A percentile compares a stretch with the other conserved stretches of the same genome.
These are phyloP conservation scores for Carcharodon carcharias DNA, from an alignment of 2,797 vertebrate genomes.

Conservation along the genomic window DNA sequence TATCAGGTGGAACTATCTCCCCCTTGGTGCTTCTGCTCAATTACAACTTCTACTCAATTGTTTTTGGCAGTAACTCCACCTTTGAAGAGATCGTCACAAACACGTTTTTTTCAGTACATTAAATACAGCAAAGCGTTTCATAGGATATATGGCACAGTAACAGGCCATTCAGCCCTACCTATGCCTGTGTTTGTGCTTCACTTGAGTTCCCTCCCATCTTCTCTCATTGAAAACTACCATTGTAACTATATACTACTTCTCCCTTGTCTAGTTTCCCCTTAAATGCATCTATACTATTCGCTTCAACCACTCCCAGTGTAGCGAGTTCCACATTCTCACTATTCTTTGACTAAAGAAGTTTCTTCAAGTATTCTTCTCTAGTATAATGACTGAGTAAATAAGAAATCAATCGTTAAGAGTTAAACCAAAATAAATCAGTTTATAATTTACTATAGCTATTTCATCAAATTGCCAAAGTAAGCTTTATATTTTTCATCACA, in stretches of 20 bases:
- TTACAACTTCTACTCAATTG: background rate
- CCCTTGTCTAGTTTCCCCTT: no score
- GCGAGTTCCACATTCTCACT: no score
- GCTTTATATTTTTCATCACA: background rate
- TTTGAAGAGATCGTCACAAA: background rate
- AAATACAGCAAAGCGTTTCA: background rate
- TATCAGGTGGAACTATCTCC: background rate
- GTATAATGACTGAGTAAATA: background rate
- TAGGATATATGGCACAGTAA: no score
- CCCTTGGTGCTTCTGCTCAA: background rate
- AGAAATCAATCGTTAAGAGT: background rate
- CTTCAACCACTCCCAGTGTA: no score
- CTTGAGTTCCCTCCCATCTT: no score
- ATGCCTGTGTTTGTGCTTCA: no score
- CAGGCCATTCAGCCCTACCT: no score
- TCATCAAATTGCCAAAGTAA: background rate
- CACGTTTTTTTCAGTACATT: background rate
- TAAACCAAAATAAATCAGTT: background rate
- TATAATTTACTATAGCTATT: background rate
- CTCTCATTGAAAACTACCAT: no score
- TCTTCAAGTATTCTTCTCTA: background rate
- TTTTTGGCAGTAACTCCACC: background rate
- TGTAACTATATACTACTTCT: no score
- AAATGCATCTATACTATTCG: no score
- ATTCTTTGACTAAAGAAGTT: background rate